Evolutionary conservation across 2,888 invertebrate species (phyloP).

Genomic region (Perizoma flavofasciatum): DNA sequence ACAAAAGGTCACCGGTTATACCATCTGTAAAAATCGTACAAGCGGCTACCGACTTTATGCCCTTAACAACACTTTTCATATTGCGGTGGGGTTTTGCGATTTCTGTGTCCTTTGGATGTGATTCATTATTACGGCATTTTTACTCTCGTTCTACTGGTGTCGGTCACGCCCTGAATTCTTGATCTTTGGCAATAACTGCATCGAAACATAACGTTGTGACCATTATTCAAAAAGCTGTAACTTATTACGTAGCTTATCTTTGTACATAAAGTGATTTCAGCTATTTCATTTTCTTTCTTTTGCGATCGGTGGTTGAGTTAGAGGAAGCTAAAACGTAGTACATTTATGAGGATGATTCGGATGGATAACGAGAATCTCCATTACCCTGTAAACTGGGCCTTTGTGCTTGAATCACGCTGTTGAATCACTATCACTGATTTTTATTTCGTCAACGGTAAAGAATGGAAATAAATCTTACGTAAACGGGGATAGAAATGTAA

Average conservation of each 20-base stretch:
- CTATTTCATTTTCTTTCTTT: no score
- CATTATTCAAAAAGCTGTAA: constrained; percentile 4
- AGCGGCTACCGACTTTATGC: constrained; percentile 35
- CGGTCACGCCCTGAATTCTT: constrained; percentile 23
- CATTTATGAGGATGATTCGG: no score
- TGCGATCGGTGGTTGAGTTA: no score
- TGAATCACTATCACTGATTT: no score
- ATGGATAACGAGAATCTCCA: no score
- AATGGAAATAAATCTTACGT: not conserved
- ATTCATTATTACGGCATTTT: constrained; percentile 37
- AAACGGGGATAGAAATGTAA: constrained; percentile 16
- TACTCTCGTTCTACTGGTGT: constrained; percentile 25
- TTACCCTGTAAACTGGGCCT: no score
- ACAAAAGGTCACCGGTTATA: constrained; percentile 54
- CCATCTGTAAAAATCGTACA: constrained; percentile 39
- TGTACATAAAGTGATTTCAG: not conserved
- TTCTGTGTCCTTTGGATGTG: constrained; percentile 31
- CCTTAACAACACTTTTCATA: constrained; percentile 32
- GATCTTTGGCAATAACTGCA: constrained; percentile 20
- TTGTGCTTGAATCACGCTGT: no score
- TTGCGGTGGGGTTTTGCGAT: constrained; percentile 23
- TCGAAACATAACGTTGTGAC: constrained; percentile 11
- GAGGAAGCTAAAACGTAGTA: no score
- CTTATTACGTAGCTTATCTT: not conserved
- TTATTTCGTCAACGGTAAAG: no score